Evolutionary conservation across 2,113 vertebrate species (phyloP).

Genomic region (Poecile atricapillus): DNA sequence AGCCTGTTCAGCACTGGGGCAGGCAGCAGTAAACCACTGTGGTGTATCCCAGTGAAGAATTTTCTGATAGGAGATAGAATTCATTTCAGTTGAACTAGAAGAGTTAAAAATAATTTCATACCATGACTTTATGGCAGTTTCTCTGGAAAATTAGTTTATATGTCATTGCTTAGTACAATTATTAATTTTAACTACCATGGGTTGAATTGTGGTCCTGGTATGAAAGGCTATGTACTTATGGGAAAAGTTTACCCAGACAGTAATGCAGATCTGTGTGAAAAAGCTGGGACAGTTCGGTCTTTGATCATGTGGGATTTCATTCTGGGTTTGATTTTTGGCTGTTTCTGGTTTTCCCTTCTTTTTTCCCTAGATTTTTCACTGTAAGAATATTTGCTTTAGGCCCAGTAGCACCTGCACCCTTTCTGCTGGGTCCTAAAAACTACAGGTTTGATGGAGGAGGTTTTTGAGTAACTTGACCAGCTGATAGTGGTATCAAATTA

Average conservation of each 20-base stretch:
- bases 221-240: background rate
- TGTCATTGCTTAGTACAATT: background rate
- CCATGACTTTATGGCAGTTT: background rate
- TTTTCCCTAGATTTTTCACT: background rate
- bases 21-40: background rate
- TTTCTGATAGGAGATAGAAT: background rate
- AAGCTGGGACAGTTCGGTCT: background rate
- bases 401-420: background rate
- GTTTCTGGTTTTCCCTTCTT: background rate
- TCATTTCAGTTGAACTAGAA: background rate
- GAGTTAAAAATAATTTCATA: background rate
- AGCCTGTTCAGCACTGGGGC: background rate
- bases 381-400: background rate
- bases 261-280: background rate
- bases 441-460: background rate
- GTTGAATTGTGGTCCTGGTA: background rate
- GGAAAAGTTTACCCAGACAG: background rate
- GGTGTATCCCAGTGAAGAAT: background rate
- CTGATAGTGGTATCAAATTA: rapidly evolving
- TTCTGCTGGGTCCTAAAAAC: background rate
- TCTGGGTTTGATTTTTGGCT: background rate
- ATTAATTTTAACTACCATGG: background rate
- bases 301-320: background rate
- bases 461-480: background rate
- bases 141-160: background rate